Evolutionary conservation across 2,797 vertebrate species (phyloP).

Genomic region (Sebastes cheni): DNA sequence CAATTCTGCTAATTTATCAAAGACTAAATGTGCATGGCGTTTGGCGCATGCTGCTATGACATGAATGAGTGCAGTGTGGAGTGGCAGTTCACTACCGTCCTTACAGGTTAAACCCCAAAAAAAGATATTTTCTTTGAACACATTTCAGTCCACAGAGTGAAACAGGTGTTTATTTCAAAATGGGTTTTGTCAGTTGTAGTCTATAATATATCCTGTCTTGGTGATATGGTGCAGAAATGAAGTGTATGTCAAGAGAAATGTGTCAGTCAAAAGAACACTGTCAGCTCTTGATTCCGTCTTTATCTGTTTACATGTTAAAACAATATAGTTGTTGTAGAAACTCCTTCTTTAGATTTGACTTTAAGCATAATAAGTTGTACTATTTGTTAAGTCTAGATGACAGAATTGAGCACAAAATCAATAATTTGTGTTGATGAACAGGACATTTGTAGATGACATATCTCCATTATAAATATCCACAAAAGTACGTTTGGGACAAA

Average conservation of each 20-base stretch:
- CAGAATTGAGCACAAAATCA: background rate
- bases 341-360: background rate
- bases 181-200: background rate
- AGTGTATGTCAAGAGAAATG: conserved; percentile 6
- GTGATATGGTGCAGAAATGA: background rate
- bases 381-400: background rate
- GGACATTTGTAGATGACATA: background rate
- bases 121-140: background rate
- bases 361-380: conserved; percentile 12
- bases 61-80: conserved; percentile 48
- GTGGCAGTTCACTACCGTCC: conserved; percentile 25
- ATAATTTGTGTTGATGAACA: background rate
- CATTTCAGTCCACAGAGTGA: background rate
- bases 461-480: background rate
- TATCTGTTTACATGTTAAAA: conserved; percentile 19
- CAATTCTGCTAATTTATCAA: conserved; percentile 55
- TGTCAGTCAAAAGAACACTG: background rate
- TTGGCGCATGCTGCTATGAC: conserved; percentile 64
- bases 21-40: conserved; percentile 55
- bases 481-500: background rate
- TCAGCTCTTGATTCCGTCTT: conserved; percentile 2
- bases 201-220: background rate
- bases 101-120: conserved; percentile 12
- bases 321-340: background rate
- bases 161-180: background rate